Evolutionary conservation across 2,888 invertebrate species (phyloP).

Genomic region (Timema podura): DNA sequence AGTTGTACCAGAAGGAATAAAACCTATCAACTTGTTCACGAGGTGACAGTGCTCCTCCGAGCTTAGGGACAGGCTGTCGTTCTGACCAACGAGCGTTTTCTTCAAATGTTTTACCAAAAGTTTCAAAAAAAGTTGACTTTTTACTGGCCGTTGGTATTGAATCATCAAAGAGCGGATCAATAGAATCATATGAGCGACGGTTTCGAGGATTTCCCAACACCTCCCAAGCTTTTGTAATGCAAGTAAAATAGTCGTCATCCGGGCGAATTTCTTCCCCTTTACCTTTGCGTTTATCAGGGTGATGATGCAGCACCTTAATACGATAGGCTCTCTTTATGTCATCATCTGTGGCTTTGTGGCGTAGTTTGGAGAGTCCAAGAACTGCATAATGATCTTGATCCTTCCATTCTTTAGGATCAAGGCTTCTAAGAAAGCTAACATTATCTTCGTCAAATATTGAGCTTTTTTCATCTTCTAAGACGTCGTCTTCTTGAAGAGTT

Average conservation of each 20-base stretch:
- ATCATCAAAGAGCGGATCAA: slow-evolving; percentile 93
- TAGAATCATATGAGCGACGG: slow-evolving; percentile 90
- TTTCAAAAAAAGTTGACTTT: slow-evolving; percentile 72
- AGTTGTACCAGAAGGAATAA: slow-evolving; percentile 97
- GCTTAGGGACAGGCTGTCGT: slow-evolving; percentile 74
- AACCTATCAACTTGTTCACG: slow-evolving; percentile 87
- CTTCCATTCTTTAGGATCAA: slow-evolving; percentile 97
- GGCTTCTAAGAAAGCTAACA: slow-evolving; percentile 74
- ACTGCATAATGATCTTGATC: slow-evolving; percentile 97
- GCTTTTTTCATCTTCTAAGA: slow-evolving; percentile 26
- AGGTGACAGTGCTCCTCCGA: slow-evolving; percentile 72
- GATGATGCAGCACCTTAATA: slow-evolving; percentile 87
- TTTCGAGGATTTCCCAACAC: slow-evolving; percentile 75
- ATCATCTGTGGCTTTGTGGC: slow-evolving; percentile 84
- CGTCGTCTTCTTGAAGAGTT: slow-evolving; percentile 22
- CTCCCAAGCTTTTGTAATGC: slow-evolving; percentile 97
- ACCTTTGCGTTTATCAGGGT: slow-evolving; percentile 96
- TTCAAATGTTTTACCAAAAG: slow-evolving; percentile 56
- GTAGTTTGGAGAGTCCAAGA: slow-evolving; percentile 77
- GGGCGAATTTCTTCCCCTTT: slow-evolving; percentile 81
- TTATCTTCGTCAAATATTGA: slow-evolving; percentile 56
- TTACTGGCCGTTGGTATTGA: slow-evolving; percentile 70
- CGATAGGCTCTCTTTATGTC: slow-evolving; percentile 89
- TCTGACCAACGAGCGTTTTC: slow-evolving; percentile 89
- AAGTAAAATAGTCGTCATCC: slow-evolving; percentile 97